Evolutionary conservation across 1,140 invertebrate species (phyloP).

Genomic region (Drosophila kepulauana): DNA sequence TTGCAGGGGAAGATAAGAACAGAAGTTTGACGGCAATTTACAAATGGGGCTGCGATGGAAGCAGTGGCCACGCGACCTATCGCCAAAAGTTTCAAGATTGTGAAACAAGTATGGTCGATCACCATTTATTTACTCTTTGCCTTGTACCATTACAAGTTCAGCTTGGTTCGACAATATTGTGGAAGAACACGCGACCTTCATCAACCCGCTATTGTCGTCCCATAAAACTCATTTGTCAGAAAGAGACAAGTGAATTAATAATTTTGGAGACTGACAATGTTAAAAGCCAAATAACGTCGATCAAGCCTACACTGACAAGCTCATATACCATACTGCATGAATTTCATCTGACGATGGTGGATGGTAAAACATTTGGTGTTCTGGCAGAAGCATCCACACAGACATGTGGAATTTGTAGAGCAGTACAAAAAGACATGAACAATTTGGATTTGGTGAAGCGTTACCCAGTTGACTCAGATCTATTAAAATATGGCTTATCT

Average conservation of each 20-base stretch:
- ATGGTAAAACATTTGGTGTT: too few species aligned
- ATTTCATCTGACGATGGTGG: too few species aligned
- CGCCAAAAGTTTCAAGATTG: conserved; percentile 30
- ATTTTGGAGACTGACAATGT: conserved; percentile 7
- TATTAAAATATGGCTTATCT: too few species aligned
- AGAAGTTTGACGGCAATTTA: conserved; percentile 26
- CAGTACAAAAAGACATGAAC: too few species aligned
- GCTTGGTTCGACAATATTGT: conserved; percentile 30
- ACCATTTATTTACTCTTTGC: conserved; percentile 36
- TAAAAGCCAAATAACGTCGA: too few species aligned
- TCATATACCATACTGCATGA: too few species aligned
- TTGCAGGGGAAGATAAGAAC: conserved; percentile 7
- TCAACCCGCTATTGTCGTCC: conserved; percentile 31
- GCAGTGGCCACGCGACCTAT: conserved; percentile 40
- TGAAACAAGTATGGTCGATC: conserved; percentile 3
- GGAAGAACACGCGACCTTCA: conserved; percentile 33
- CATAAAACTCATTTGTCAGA: conserved; percentile 21
- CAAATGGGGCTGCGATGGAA: conserved; percentile 47
- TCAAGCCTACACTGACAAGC: too few species aligned
- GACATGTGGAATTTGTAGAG: too few species aligned
- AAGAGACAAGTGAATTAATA: conserved; percentile 25
- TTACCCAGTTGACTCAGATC: too few species aligned
- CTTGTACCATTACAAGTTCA: conserved; percentile 36
- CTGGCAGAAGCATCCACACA: too few species aligned
- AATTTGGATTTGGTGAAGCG: too few species aligned